Base-by-base conservation (phyloP, 2,888 invertebrate species). In the Nebria salina region DNA sequence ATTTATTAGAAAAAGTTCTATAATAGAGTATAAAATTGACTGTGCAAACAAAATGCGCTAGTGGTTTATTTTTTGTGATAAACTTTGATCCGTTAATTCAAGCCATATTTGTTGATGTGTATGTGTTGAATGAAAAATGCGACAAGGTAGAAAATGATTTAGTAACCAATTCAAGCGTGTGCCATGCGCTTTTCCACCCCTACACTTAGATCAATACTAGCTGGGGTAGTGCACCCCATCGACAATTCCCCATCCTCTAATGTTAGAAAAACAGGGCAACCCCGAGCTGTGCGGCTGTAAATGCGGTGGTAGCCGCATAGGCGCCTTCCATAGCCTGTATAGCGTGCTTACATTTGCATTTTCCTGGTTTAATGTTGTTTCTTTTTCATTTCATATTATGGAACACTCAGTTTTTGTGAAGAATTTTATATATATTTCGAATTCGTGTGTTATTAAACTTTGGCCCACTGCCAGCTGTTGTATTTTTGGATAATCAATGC, bases 291-390 rank as follows among this genome's bases (percentile, higher is more conserved):
- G 64, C 76, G 75, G 15, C 41, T 75, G 42, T n/a, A 54, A 43
- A n/a, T 73, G 76, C 72, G 72, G 13, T 72, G 76, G 70, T 76
- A 81, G 81, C 81, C 81, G 65, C 65, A 75, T 20, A 68, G 81
- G 81, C 81, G 75, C 81, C 81, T 54, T 11, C 54, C 8, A 54
- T 54, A 8, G 70, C 15, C n/a, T 70, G 70, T 25, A 70, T 75
- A 70, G 66, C 80, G 80, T 75, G 80, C 41, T 43, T 75, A 75
- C 75, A 80, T 80, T 80, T 80, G 80, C 80, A 75, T 80, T 80
- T 75, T 70, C 64, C 65, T 66, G 64, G 26, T 70, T 42, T 80
- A 75, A 75, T 80, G 26, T 72, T 26, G 74, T 72, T 78, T 11
- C 8, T 11, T 54, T 11, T 54, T 11, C 13, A 7, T 54, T 11